Percentiles rank a stretch among this genome's conserved stretches.
These are phyloP conservation scores for Musca domestica DNA, from an alignment of 1,140 invertebrate species.

Conservation along the genomic window DNA sequence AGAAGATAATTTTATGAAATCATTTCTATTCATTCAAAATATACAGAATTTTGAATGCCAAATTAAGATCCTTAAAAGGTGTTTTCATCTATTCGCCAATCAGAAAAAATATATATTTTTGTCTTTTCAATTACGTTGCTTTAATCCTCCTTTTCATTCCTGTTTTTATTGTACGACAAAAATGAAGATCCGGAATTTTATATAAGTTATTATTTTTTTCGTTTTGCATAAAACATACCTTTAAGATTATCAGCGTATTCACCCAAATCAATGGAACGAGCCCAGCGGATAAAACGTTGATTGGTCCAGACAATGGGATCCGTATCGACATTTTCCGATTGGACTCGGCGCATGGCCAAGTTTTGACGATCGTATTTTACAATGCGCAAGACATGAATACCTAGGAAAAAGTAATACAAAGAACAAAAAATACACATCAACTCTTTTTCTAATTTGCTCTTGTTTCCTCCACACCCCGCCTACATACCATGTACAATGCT, in stretches of 20 bases:
- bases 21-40: no score
- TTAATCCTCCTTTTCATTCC: no score
- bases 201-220: no score
- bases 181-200: no score
- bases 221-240: constrained; percentile 60
- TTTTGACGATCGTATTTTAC: constrained; percentile 91
- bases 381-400: constrained; percentile 84
- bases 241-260: constrained; percentile 94
- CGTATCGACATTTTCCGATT: constrained; percentile 81
- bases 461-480: no score
- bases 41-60: no score
- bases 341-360: constrained; percentile 79
- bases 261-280: constrained; percentile 85
- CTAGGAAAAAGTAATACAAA: constrained; percentile 26
- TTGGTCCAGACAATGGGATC: constrained; percentile 95
- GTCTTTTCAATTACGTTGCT: no score
- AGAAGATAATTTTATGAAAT: no score
- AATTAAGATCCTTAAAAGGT: no score
- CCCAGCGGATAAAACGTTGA: constrained; percentile 89
- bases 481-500: constrained; percentile 81
- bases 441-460: background rate
- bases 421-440: background rate
- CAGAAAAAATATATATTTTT: no score
- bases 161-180: no score
- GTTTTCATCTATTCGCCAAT: no score